Base-by-base conservation (phyloP, 2,797 vertebrate genomes). In the Oreochromis grahami region DNA sequence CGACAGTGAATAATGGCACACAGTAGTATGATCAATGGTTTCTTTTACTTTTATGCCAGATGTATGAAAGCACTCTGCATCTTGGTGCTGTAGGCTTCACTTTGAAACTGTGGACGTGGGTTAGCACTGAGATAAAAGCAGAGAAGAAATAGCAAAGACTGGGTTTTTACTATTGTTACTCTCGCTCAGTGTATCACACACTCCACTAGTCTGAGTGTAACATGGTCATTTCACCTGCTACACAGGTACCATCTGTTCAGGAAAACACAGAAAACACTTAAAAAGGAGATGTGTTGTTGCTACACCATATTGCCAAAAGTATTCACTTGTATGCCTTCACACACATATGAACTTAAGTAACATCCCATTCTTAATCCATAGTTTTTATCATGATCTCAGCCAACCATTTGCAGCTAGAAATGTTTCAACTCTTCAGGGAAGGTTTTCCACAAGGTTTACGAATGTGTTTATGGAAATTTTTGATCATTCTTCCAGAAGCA, bases 21-120 rank as follows among this genome's bases (percentile, higher is more conserved):
- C 81, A 6, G 50, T 53, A 79, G 32, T 50, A 78, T 88, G 90
- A 91, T 93, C 90, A 91, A 89, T 90, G 80, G 78, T 48, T 90
- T 89, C 85, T 91, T 77, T 87, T 48, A 77, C 88, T 89, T 92
- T 88, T 36, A 87, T 89, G 83, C 58, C 63, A 63, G 78, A 50
- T 50, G 17, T 13, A 48, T 74, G 17, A 74, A 50, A 50, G 70
- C 43, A 48, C 43, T 74, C 43, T 74, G 70, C 43, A 78, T 24
- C 77, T 88, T 83, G 48, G 77, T 77, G 89, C 91, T 92, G 84
- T 76, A 79, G 88, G 90, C 89, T 55, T 87, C 84, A 68, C 88
- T 92, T 91, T 89, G 87, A 91, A 91, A 83, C 2, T 7, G 55
- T 78, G 82, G 84, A 56, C 86, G 76, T 70, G 76, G 80, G 72